Base-by-base conservation (phyloP, 2,888 invertebrate genomes). In the Idaea biselata region DNA sequence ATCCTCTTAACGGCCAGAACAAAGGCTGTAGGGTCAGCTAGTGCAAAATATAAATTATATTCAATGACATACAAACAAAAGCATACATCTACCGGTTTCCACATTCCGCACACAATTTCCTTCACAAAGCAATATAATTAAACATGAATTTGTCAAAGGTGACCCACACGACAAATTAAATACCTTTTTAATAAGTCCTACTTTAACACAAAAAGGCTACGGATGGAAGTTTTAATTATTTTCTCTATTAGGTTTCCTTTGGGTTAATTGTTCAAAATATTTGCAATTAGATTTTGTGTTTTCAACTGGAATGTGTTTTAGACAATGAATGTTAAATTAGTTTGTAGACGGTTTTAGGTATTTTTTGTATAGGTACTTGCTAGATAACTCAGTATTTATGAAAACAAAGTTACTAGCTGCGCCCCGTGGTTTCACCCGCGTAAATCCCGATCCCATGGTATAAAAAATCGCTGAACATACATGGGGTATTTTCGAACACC, bases 111-210 rank as follows among this genome's bases (percentile, higher is more conserved):
- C 25, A 1, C 25, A 25, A 25, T 25, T 25, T 25, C 25, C 25
- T 25, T 25, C 5, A 25, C 25, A 25, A 25, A 25, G 25, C 25
- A 25, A 58, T 59, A 44, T 56, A 59, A 59, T 59, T 33, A 33
- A 11, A 44, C 2, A 11, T 44, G 8, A 44, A 44, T 44, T 44
- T 44, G 44, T 44, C 44, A 44, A 44, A 44, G 44, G 44, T 44
- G 44, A 44, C 44, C 44, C 44, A 44, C 11, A 44, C 44, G 44
- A 44, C 44, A 44, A 44, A 44, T 44, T 44, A 44, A 44, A 44
- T 44, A 44, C 44, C 44, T 44, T 44, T 14, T 44, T 44, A 44
- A 44, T 44, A 14, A 14, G 44, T 44, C 11, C 44, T 14, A 44
- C 14, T 44, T 44, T 4, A 44, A 44, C 44, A 44, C 44, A 44